phyloP scores from a whole-genome alignment of 2,888 invertebrate species.

The Nemotelus pantherinus region DNA sequence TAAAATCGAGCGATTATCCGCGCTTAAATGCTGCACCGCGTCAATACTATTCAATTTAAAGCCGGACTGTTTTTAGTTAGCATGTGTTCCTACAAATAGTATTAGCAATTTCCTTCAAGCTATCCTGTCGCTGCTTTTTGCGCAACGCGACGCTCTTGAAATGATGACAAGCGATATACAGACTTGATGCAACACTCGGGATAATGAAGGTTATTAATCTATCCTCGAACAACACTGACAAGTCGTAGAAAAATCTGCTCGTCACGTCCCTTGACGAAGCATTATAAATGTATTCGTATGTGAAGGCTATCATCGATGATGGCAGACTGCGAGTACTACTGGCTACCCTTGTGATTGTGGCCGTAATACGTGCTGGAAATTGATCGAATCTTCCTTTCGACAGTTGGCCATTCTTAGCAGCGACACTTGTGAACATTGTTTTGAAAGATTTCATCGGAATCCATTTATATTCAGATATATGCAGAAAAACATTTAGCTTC shows the following conservation, averaged over 20 bases:
- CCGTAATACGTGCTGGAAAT: not conserved
- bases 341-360: not conserved
- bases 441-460: constrained; percentile 6
- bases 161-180: constrained; percentile 23
- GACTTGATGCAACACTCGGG: constrained; percentile 42
- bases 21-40: too few relatives aligned
- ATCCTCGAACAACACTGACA: constrained; percentile 30
- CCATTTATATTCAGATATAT: constrained; percentile 5
- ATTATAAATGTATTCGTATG: constrained; percentile 35
- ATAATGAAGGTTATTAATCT: constrained; percentile 47
- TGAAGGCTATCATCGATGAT: constrained; percentile 2
- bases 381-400: constrained; percentile 3
- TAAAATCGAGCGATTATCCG: too few relatives aligned
- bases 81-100: too few relatives aligned
- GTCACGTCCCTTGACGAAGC: constrained; percentile 23
- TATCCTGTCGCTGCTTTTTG: too few relatives aligned
- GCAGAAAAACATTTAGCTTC: too few relatives aligned
- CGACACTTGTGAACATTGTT: constrained; percentile 28
- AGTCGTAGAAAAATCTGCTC: constrained; percentile 7
- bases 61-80: too few relatives aligned
- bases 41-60: too few relatives aligned
- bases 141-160: too few relatives aligned
- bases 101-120: too few relatives aligned
- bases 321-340: not conserved
- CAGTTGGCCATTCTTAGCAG: not conserved